These are phyloP conservation scores for Cavia aperea DNA, from an alignment of 2,113 vertebrate genomes.

Conservation along the genomic window DNA sequence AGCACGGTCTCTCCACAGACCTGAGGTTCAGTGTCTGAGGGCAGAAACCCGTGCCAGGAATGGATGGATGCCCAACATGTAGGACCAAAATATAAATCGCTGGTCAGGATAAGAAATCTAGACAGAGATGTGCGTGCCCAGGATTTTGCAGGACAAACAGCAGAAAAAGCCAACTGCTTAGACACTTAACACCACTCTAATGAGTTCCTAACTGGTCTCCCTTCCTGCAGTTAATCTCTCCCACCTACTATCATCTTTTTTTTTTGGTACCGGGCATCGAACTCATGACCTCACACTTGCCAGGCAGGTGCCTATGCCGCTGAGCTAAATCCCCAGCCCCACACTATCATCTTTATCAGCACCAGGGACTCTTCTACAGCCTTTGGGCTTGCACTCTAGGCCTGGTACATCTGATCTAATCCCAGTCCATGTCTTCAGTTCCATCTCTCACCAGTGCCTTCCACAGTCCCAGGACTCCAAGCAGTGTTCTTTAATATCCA, in stretches of 20 bases:
- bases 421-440: neutral
- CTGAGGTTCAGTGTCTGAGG: neutral
- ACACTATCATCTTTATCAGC: neutral
- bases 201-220: neutral
- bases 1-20: neutral
- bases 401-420: neutral
- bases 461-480: neutral
- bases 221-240: neutral
- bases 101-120: neutral
- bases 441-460: fast-evolving
- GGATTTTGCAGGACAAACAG: neutral
- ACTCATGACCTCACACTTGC: no score
- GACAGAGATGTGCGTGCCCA: neutral
- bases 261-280: no score
- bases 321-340: no score
- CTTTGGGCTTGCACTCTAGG: neutral
- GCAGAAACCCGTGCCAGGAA: neutral
- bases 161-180: neutral
- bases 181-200: neutral
- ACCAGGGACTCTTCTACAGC: neutral
- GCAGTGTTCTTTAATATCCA: neutral
- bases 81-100: neutral
- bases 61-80: fast-evolving
- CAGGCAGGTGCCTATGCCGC: no score
- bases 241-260: neutral